Evolutionary conservation across 2,113 vertebrate species (phyloP), one percentile per base, ranked within the genome.

Genomic region (Kobus ellipsiprymnus): DNA sequence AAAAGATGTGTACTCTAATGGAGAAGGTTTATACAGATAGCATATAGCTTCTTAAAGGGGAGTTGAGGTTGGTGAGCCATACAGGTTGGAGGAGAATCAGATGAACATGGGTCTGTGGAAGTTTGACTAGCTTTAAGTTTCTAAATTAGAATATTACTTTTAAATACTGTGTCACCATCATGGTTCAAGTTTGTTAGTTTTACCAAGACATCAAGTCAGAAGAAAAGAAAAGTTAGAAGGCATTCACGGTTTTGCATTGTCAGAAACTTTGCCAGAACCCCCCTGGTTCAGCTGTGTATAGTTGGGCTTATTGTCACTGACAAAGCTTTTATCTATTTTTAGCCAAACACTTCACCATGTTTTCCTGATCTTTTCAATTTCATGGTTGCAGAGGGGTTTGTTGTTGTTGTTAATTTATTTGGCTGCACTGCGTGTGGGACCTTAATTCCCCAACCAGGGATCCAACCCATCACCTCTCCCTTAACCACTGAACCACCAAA

Each of bases 361-460:
- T 94, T 80, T 91, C 62, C 78, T 87, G 78, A 90, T 40, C 15
- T 90, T 95, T 94, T 67, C 85, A 87, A 27, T 55, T 19, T 97
- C 85, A 50, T 48, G 48, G 46, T 91, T 84, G 23, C 50, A 55
- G 64, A 91, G 54, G 16, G n/a, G 3, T 44, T 77, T 77, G 11
- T 44, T 77, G n/a, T 67, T 71, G 9, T 71, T 74, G 13, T 40
- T 44, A 36, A 71, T 36, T 44, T 77, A 14, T 77, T 27, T 7
- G 71, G 71, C 40, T 44, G 71, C 71, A 27, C 71, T 77, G 23
- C 27, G 71, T 77, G 23, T 77, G 23, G 71, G 71, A 23, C 23
- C 67, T 40, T 40, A 71, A 40, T 71, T 71, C 67, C 67, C 10
- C n/a, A 71, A 40, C n/a, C n/a, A 6, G 67, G 9, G 19, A 44